Percentiles rank a stretch among this genome's conserved stretches.
phyloP scores from a whole-genome alignment of 2,797 vertebrate species.

The Aldrovandia affinis region DNA sequence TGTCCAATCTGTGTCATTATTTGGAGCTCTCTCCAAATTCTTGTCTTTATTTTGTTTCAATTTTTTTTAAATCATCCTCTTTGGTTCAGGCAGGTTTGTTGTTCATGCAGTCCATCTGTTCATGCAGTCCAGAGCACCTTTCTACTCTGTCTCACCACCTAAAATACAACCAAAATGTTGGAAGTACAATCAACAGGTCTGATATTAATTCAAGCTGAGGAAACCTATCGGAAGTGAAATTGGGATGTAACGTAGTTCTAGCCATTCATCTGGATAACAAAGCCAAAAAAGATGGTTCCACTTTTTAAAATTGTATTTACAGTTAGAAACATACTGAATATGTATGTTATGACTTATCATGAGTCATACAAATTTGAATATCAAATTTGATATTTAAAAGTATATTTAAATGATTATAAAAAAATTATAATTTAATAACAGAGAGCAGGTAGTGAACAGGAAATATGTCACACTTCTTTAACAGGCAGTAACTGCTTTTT shows the following conservation, averaged over 20 bases:
- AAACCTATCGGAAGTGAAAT: too few relatives aligned
- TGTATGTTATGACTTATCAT: neutral
- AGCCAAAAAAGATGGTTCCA: neutral
- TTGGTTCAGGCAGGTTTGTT: neutral
- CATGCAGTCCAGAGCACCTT: neutral
- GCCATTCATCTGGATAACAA: too few relatives aligned
- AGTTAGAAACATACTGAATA: neutral
- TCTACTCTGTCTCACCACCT: neutral
- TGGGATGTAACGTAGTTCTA: too few relatives aligned
- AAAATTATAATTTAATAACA: too few relatives aligned
- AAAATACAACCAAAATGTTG: neutral
- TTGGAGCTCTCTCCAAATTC: slow-evolving; percentile 25
- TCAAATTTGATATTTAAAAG: too few relatives aligned
- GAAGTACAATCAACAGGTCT: neutral
- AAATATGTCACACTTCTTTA: too few relatives aligned
- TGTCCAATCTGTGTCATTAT: slow-evolving; percentile 39
- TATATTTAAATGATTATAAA: too few relatives aligned
- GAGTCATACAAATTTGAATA: too few relatives aligned
- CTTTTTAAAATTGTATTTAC: neutral
- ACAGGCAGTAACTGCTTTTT: too few relatives aligned
- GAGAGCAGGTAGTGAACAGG: too few relatives aligned
- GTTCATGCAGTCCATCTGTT: neutral
- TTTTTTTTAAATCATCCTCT: slow-evolving; percentile 35
- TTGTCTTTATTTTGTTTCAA: neutral
- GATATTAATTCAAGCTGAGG: neutral